These are phyloP conservation scores for Equus quagga DNA, from an alignment of 2,113 vertebrate genomes.

Conservation along the genomic window DNA sequence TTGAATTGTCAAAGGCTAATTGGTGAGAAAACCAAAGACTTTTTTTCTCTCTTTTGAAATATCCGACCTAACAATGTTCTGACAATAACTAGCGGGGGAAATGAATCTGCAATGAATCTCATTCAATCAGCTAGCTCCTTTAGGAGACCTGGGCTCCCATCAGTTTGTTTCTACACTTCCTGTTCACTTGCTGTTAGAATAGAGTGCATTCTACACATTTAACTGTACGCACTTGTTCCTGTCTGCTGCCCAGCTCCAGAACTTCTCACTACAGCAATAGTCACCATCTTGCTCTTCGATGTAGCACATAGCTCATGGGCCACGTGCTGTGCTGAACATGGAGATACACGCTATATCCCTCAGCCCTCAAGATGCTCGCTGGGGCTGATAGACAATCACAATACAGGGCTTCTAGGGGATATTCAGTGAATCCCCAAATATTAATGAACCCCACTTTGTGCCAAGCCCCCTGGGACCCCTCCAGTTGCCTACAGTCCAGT, in stretches of 20 bases:
- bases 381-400: background rate
- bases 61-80: background rate
- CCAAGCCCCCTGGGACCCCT: background rate
- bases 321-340: background rate
- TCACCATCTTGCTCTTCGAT: background rate
- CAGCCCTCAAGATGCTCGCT: background rate
- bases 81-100: background rate
- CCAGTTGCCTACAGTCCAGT: background rate
- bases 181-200: background rate
- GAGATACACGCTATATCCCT: background rate
- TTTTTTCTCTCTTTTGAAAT: background rate
- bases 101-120: background rate
- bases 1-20: background rate
- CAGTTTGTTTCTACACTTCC: background rate
- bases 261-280: background rate
- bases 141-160: background rate
- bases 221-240: background rate
- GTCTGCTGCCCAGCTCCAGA: background rate
- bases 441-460: background rate
- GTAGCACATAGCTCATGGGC: background rate
- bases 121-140: background rate
- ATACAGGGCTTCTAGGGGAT: background rate
- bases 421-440: background rate
- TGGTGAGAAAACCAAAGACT: background rate
- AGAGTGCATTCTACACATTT: background rate